Evolutionary conservation across 2,888 invertebrate genomes (phyloP).

Genomic region (Parnassius apollo): DNA sequence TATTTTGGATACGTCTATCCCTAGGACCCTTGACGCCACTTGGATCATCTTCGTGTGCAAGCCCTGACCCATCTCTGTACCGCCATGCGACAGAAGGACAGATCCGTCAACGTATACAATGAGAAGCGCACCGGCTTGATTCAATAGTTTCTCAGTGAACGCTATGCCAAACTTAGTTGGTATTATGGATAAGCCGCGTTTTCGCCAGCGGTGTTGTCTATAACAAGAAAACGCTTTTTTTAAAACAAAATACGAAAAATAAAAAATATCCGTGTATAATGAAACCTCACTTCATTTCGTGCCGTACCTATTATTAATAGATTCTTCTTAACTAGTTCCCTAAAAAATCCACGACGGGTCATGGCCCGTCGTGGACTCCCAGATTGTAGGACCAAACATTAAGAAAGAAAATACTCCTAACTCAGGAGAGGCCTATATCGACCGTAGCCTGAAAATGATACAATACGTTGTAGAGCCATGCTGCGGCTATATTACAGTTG

Average conservation of each 20-base stretch:
- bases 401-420: too few species aligned
- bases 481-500: too few species aligned
- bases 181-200: slow-evolving; percentile 90
- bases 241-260: background rate
- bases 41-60: slow-evolving; percentile 97
- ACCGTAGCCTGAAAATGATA: too few species aligned
- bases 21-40: slow-evolving; percentile 88
- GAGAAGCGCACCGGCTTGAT: slow-evolving; percentile 93
- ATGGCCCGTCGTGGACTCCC: too few species aligned
- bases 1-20: slow-evolving; percentile 86
- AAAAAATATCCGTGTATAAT: background rate
- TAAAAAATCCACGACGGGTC: too few species aligned
- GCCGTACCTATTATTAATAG: too few species aligned
- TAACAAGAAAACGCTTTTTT: slow-evolving; percentile 3
- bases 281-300: background rate
- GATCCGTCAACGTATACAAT: slow-evolving; percentile 94
- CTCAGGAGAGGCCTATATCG: too few species aligned
- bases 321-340: too few species aligned
- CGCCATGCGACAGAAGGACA: slow-evolving; percentile 93
- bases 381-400: too few species aligned
- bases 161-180: slow-evolving; percentile 94
- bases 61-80: slow-evolving; percentile 99
- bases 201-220: slow-evolving; percentile 90
- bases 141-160: slow-evolving; percentile 87
- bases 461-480: too few species aligned